These are phyloP conservation scores for Borostomias antarcticus DNA, from an alignment of 2,797 vertebrate species.

Conservation along the genomic window DNA sequence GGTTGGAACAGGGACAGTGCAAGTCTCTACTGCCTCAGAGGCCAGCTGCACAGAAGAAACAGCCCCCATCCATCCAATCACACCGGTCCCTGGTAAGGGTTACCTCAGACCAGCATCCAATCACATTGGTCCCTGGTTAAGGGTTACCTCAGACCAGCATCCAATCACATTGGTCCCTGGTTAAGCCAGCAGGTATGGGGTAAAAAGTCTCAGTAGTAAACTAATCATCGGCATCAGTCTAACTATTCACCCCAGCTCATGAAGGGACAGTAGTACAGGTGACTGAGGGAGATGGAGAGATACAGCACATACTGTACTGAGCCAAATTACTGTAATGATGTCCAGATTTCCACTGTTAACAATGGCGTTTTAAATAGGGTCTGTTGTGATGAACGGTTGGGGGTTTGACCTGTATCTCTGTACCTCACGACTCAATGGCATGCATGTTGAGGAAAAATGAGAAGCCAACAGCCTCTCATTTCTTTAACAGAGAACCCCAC, in stretches of 20 bases:
- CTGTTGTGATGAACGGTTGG: conserved; percentile 27
- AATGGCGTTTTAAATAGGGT: conserved; percentile 29
- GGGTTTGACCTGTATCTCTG: conserved; percentile 84
- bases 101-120: background rate
- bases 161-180: too few relatives aligned
- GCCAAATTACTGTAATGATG: conserved; percentile 6
- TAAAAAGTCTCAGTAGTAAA: too few relatives aligned
- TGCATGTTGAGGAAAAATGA: conserved; percentile 91
- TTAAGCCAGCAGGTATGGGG: too few relatives aligned
- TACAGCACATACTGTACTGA: conserved; percentile 42
- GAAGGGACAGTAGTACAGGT: conserved; percentile 30
- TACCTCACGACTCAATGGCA: conserved; percentile 88
- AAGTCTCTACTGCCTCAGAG: conserved; percentile 85
- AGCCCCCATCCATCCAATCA: conserved; percentile 37
- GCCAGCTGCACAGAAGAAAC: conserved; percentile 87
- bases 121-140: too few relatives aligned
- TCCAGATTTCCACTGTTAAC: conserved; percentile 6
- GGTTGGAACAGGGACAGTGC: conserved; percentile 11
- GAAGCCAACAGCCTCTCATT: conserved; percentile 82
- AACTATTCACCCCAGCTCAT: conserved; percentile 33
- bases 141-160: background rate
- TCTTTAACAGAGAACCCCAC: conserved; percentile 80
- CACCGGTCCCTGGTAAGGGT: background rate
- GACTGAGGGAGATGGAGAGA: conserved; percentile 48
- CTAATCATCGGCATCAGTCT: background rate